A percentile compares a stretch with the other conserved stretches of the same genome.
phyloP scores from a whole-genome alignment of 2,888 invertebrate genomes.

The Parapristionchus giblindavisi region DNA sequence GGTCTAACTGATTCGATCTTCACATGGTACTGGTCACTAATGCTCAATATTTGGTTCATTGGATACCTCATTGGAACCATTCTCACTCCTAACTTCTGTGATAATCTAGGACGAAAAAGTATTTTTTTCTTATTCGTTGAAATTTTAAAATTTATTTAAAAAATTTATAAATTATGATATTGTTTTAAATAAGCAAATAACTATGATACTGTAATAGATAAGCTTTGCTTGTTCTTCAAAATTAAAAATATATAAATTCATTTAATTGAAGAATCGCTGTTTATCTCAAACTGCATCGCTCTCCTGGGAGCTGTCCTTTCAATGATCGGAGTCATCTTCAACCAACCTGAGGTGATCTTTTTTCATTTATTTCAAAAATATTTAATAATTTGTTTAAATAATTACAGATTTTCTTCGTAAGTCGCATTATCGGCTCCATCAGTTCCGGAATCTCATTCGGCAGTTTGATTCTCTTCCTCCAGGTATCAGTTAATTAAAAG shows the following conservation, averaged over 20 bases:
- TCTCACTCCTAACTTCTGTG: slow-evolving; percentile 47
- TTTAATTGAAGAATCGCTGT: slow-evolving; percentile 45
- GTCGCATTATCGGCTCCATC: slow-evolving; percentile 50
- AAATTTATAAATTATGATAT: background rate
- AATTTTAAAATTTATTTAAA: background rate
- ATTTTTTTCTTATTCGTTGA: background rate
- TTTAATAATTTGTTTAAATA: background rate
- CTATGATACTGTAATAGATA: background rate
- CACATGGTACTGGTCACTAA: slow-evolving; percentile 54
- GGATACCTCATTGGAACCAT: slow-evolving; percentile 55
- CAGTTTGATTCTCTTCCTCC: slow-evolving; percentile 54
- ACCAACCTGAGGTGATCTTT: slow-evolving; percentile 16
- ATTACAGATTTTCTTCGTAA: slow-evolving; percentile 49
- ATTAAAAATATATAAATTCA: background rate
- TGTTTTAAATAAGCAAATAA: background rate
- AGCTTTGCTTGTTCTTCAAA: background rate
- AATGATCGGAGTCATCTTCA: slow-evolving; percentile 24
- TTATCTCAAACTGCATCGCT: slow-evolving; percentile 46
- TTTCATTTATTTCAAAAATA: background rate
- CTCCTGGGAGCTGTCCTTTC: slow-evolving; percentile 48
- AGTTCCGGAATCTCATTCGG: slow-evolving; percentile 57
- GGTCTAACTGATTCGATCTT: slow-evolving; percentile 46
- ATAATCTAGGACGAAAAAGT: slow-evolving; percentile 47
- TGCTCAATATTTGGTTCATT: slow-evolving; percentile 60
- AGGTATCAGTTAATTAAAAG: slow-evolving; percentile 38